A percentile compares a stretch with the other conserved stretches of the same genome.
These are phyloP conservation scores for Allolobophora icterica DNA, from an alignment of 2,888 invertebrate species.

Conservation along the genomic window DNA sequence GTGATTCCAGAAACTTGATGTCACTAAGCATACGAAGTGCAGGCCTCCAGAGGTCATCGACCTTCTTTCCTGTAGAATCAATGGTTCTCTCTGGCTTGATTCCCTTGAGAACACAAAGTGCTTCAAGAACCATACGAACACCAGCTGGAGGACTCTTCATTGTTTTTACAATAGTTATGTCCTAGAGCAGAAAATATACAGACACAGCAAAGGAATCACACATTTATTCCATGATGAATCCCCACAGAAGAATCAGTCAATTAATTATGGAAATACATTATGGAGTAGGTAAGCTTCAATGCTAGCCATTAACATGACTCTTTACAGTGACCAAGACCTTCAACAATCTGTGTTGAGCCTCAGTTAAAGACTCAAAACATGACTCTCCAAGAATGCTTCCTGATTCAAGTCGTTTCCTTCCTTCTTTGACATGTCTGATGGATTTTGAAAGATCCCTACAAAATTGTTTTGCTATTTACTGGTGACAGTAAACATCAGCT, in stretches of 20 bases:
- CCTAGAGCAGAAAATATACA: slow-evolving; percentile 49
- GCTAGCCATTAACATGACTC: background rate
- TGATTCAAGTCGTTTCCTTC: background rate
- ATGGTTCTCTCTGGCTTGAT: slow-evolving; percentile 65
- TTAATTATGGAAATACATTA: background rate
- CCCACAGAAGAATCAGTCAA: background rate
- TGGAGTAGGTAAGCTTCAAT: too few relatives aligned
- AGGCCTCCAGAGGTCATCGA: slow-evolving; percentile 66
- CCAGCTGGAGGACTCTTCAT: slow-evolving; percentile 65
- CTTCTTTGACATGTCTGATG: too few relatives aligned
- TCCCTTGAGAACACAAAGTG: slow-evolving; percentile 65
- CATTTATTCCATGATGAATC: background rate
- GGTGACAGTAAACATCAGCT: too few relatives aligned
- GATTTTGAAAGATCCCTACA: too few relatives aligned
- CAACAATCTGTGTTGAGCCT: background rate
- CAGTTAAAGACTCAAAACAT: background rate
- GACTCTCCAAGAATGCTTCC: background rate
- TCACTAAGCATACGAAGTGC: slow-evolving; percentile 65
- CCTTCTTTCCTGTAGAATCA: slow-evolving; percentile 66
- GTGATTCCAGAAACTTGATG: slow-evolving; percentile 65
- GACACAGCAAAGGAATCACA: background rate
- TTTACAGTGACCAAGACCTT: background rate
- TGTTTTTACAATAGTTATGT: slow-evolving; percentile 65
- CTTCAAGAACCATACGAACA: slow-evolving; percentile 65
- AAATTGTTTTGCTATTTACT: too few relatives aligned